These are phyloP conservation scores for Lacerta agilis DNA, from an alignment of 2,797 vertebrate species.

Conservation along the genomic window DNA sequence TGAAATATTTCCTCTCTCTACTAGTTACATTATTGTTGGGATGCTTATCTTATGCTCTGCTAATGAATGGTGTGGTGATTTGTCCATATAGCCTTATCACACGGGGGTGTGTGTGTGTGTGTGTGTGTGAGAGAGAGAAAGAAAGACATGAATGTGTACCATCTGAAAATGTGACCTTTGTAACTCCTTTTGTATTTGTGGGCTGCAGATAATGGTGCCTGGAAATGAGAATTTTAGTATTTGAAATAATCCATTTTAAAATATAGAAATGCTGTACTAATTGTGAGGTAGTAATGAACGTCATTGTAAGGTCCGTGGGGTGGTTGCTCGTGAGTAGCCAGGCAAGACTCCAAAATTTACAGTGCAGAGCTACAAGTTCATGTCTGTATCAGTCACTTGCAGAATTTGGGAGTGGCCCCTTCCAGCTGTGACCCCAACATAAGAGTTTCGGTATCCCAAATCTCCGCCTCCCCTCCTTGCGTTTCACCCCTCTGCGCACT, in stretches of 20 bases:
- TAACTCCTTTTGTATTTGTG: background rate
- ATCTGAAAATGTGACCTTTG: conserved; percentile 10
- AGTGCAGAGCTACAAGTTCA: too few species aligned
- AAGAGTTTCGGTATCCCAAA: too few species aligned
- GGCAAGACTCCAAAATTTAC: too few species aligned
- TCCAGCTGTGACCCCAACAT: too few species aligned
- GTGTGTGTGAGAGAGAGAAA: background rate
- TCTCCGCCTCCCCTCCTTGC: too few species aligned
- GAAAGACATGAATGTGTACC: fast-evolving
- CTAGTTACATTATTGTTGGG: background rate
- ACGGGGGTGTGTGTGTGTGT: too few species aligned
- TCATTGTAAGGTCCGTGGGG: too few species aligned
- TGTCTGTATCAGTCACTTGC: too few species aligned
- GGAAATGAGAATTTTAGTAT: background rate
- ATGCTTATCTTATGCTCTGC: background rate
- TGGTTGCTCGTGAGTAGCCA: too few species aligned
- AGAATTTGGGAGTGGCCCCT: too few species aligned
- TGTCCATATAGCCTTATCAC: background rate
- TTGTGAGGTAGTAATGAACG: background rate
- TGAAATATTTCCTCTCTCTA: background rate
- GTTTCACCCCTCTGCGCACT: too few species aligned
- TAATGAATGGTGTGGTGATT: background rate
- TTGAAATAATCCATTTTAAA: background rate
- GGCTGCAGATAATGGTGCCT: background rate
- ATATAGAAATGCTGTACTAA: background rate